Percentiles rank a stretch among this genome's conserved stretches.
Evolutionary conservation across 2,113 vertebrate genomes (phyloP).

Genomic region (Catharus minimus): DNA sequence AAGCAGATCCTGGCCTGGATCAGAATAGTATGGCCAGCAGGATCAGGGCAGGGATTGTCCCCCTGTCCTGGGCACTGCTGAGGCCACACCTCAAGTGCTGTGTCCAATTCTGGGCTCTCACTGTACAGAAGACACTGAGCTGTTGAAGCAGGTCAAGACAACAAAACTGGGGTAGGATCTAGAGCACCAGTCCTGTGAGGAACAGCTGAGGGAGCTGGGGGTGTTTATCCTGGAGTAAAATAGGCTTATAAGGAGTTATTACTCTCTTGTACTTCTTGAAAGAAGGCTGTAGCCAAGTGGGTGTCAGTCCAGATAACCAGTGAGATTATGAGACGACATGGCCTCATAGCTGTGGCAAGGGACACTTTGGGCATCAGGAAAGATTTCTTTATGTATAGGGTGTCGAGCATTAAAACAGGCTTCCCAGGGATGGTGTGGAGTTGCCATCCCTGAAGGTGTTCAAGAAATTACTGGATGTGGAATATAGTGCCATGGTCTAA

Average conservation of each 20-base stretch:
- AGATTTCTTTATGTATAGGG: neutral
- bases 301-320: neutral
- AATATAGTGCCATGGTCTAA: neutral
- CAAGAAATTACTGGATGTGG: neutral
- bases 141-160: too few species aligned
- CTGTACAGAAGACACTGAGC: too few species aligned
- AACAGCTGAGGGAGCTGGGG: neutral
- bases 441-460: neutral
- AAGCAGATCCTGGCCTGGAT: neutral
- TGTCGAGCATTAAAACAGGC: neutral
- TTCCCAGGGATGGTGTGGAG: neutral
- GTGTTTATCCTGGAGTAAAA: neutral
- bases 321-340: neutral
- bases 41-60: neutral
- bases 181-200: accelerated
- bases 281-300: neutral
- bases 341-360: neutral
- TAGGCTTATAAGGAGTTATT: accelerated
- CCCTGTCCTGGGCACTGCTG: neutral
- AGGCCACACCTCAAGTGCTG: too few species aligned
- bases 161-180: too few species aligned
- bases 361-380: neutral
- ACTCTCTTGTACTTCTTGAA: neutral
- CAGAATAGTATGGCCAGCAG: neutral
- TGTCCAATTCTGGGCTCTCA: too few species aligned